A percentile compares a stretch with the other conserved stretches of the same genome.
Evolutionary conservation across 2,113 vertebrate species (phyloP).

Genomic region (Syngnathus typhle): DNA sequence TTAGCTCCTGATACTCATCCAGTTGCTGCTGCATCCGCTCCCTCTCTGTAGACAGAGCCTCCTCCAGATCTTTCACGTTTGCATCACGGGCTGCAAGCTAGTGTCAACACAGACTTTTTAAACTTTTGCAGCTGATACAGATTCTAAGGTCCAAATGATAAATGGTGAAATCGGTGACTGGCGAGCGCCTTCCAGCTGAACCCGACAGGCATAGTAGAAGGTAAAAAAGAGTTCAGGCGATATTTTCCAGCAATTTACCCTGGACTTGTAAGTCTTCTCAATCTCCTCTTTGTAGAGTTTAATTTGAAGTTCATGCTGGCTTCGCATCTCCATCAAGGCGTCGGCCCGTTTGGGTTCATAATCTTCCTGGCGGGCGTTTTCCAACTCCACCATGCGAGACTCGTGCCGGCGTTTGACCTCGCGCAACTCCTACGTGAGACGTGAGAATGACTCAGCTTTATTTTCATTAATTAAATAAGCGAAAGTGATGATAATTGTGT

Average conservation of each 20-base stretch:
- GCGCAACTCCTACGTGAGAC: constrained; percentile 74
- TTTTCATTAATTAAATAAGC: neutral
- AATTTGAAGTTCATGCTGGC: constrained; percentile 82
- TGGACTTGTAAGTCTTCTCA: constrained; percentile 84
- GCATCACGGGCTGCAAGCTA: constrained; percentile 88
- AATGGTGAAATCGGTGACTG: constrained; percentile 65
- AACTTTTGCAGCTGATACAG: constrained; percentile 81
- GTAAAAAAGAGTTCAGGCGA: too few relatives aligned
- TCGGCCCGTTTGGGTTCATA: too few relatives aligned
- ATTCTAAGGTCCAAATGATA: too few relatives aligned
- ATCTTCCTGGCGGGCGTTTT: too few relatives aligned
- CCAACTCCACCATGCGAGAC: constrained; percentile 84
- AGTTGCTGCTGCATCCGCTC: constrained; percentile 94
- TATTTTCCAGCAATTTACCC: constrained; percentile 65
- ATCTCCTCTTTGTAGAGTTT: constrained; percentile 84
- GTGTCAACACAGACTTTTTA: neutral
- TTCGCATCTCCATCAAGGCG: constrained; percentile 79
- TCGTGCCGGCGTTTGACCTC: constrained; percentile 83
- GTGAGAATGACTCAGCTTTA: neutral
- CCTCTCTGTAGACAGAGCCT: constrained; percentile 79
- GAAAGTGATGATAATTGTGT: neutral
- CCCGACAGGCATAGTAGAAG: neutral
- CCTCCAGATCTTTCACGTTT: constrained; percentile 86
- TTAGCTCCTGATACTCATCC: constrained; percentile 94
- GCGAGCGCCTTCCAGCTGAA: constrained; percentile 87